Percentiles rank a stretch among this genome's conserved stretches.
Conservation (phyloP, 2,888 invertebrate species). For the Drosophila koepferae region DNA sequence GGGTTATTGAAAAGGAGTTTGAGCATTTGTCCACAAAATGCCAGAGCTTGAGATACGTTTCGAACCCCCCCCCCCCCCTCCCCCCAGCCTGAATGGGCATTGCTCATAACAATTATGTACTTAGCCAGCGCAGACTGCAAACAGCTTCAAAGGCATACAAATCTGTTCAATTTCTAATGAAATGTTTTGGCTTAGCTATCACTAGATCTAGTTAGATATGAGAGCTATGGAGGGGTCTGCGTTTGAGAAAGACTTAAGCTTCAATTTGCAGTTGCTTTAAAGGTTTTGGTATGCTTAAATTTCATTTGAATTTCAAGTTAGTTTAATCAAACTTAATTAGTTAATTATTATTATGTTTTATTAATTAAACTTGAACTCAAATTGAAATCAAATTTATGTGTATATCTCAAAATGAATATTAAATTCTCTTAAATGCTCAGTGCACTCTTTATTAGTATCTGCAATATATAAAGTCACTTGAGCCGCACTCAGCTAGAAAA, state of each 20-base stretch:
- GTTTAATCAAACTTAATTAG: no score
- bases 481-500: conserved; percentile 10
- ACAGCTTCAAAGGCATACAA: background rate
- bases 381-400: no score
- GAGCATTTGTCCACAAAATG: conserved; percentile 24
- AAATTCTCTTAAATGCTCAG: no score
- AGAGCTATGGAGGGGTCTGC: background rate
- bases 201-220: background rate
- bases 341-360: no score
- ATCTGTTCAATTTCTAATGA: conserved; percentile 10
- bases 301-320: no score
- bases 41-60: conserved; percentile 32
- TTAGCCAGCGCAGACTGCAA: conserved; percentile 8
- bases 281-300: no score
- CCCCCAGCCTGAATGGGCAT: background rate
- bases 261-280: background rate
- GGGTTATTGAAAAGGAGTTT: conserved; percentile 6
- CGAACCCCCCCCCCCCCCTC: background rate
- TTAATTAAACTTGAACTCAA: no score
- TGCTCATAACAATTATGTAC: conserved; percentile 18
- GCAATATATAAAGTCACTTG: background rate
- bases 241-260: background rate
- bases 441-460: no score
- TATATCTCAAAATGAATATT: no score
- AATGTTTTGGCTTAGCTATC: background rate